These are phyloP conservation scores for Gadus macrocephalus DNA, from an alignment of 2,113 vertebrate genomes.

Conservation along the genomic window DNA sequence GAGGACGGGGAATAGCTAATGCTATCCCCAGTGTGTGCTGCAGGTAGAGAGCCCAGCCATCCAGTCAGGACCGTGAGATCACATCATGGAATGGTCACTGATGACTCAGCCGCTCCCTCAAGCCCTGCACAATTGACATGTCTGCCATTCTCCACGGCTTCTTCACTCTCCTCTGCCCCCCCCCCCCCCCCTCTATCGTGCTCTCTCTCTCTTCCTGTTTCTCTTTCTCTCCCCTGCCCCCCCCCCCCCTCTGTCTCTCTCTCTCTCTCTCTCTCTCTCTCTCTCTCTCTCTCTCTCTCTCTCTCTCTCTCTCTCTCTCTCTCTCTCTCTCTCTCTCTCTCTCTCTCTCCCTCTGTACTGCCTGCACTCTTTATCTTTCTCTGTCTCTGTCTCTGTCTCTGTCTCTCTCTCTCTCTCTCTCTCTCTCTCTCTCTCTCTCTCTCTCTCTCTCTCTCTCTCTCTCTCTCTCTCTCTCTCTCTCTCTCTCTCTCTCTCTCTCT, in stretches of 20 bases:
- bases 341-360: no score
- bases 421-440: no score
- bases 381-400: slow-evolving; percentile 40
- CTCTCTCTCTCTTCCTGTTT: slow-evolving; percentile 16
- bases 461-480: slow-evolving; percentile 38
- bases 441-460: slow-evolving; percentile 32
- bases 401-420: slow-evolving; percentile 45
- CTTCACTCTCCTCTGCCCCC: slow-evolving; percentile 25
- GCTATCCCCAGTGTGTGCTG: slow-evolving; percentile 21
- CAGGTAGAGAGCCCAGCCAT: slow-evolving; percentile 28
- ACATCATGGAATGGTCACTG: slow-evolving; percentile 45
- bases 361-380: neutral
- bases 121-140: slow-evolving; percentile 54
- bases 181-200: slow-evolving; percentile 15
- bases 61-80: slow-evolving; percentile 45
- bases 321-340: neutral
- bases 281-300: slow-evolving; percentile 40
- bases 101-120: slow-evolving; percentile 61
- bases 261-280: neutral
- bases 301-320: neutral
- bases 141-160: slow-evolving; percentile 45
- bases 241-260: slow-evolving; percentile 38
- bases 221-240: slow-evolving; percentile 9
- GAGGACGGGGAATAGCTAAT: slow-evolving; percentile 11
- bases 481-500: neutral